Percentiles rank a stretch among this genome's conserved stretches.
Conservation (phyloP, 2,888 invertebrate species). For the Conomelus anceps region DNA sequence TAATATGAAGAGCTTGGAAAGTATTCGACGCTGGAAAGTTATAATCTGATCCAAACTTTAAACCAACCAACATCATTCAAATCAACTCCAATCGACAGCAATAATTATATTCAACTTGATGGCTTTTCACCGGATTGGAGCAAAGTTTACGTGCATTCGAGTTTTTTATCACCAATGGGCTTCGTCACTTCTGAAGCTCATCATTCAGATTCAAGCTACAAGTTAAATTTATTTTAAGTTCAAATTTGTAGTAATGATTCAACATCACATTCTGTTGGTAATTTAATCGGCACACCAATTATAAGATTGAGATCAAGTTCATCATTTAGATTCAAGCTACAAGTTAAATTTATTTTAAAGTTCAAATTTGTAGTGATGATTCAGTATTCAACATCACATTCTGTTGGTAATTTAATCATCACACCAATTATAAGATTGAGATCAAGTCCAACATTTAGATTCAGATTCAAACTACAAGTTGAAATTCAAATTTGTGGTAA, state of each 20-base stretch:
- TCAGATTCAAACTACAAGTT: too few relatives aligned
- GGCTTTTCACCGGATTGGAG: neutral
- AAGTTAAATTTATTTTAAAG: neutral
- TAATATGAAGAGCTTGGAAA: neutral
- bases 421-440: too few relatives aligned
- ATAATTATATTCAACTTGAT: neutral
- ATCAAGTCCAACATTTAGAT: too few relatives aligned
- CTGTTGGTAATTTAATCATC: neutral
- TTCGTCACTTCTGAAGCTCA: neutral
- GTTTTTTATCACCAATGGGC: neutral
- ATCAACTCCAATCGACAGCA: neutral
- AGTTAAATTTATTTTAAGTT: neutral
- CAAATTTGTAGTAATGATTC: neutral
- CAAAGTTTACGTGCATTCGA: neutral
- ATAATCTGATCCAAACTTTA: neutral
- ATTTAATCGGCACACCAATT: neutral
- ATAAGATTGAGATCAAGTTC: too few relatives aligned
- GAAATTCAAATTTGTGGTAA: too few relatives aligned
- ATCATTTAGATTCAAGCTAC: too few relatives aligned
- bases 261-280: neutral
- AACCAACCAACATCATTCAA: neutral
- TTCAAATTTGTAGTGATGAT: neutral
- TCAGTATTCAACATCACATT: neutral
- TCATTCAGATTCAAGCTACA: too few relatives aligned
- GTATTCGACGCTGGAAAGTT: neutral